Percentiles rank a stretch among this genome's conserved stretches.
Evolutionary conservation across 2,888 invertebrate genomes (phyloP).

Genomic region (Aphelenchoides bicaudatus): DNA sequence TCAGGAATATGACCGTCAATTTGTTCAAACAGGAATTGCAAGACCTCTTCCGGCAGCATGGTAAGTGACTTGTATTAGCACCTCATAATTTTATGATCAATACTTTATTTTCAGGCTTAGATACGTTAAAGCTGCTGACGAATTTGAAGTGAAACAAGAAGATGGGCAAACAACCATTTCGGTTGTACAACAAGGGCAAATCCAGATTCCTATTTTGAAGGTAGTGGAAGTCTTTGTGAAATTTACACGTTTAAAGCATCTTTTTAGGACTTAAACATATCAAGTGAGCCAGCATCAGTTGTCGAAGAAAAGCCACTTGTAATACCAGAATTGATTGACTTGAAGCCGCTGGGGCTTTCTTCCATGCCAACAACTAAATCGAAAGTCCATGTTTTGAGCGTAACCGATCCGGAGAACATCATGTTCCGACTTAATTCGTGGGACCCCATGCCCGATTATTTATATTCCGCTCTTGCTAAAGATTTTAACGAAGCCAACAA

Average conservation of each 20-base stretch:
- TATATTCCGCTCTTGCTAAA: slow-evolving; percentile 33
- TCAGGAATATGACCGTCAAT: slow-evolving; percentile 32
- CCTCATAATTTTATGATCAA: no score
- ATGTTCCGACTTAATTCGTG: slow-evolving; percentile 32
- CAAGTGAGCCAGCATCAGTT: not conserved
- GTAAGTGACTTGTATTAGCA: no score
- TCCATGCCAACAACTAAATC: slow-evolving; percentile 29
- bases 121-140: slow-evolving; percentile 36
- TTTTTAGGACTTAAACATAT: no score
- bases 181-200: slow-evolving; percentile 28
- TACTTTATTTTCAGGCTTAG: no score
- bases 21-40: slow-evolving; percentile 33
- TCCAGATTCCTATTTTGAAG: no score
- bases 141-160: slow-evolving; percentile 33
- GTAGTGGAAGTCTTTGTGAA: no score
- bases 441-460: slow-evolving; percentile 40
- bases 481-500: slow-evolving; percentile 18
- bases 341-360: slow-evolving; percentile 24
- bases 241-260: no score
- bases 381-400: slow-evolving; percentile 30
- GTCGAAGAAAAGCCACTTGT: not conserved
- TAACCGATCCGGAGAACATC: slow-evolving; percentile 38
- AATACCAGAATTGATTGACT: not conserved
- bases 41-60: slow-evolving; percentile 30
- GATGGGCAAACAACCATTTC: slow-evolving; percentile 30